Evolutionary conservation across 92 coral and sea anemone genomes (phyloP).

Genomic region (Nematostella vectensis): DNA sequence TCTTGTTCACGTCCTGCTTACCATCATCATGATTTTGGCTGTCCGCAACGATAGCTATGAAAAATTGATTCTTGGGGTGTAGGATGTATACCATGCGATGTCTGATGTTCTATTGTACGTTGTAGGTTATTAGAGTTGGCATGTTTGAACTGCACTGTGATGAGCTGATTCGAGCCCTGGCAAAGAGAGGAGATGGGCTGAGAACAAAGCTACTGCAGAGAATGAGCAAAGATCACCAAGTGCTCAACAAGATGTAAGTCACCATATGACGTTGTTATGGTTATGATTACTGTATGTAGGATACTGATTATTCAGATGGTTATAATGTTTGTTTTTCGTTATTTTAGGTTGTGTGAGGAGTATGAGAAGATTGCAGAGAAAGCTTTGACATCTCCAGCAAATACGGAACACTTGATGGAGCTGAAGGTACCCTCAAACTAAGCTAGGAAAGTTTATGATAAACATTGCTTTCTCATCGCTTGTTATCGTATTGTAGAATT

Average conservation of each 20-base stretch:
- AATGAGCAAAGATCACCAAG: conserved; percentile 97
- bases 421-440: conserved; percentile 47
- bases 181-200: conserved; percentile 85
- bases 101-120: no score
- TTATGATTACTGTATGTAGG: background rate
- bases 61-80: no score
- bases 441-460: background rate
- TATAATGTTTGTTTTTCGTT: no score
- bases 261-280: no score
- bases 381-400: conserved; percentile 99
- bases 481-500: no score
- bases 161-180: conserved; percentile 89
- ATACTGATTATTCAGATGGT: background rate
- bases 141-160: conserved; percentile 99
- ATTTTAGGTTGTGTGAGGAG: conserved; percentile 93
- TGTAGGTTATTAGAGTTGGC: conserved; percentile 85
- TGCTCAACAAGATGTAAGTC: conserved; percentile 75
- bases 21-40: no score
- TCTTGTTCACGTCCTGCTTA: no score
- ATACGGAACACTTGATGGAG: conserved; percentile 98
- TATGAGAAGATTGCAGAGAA: conserved; percentile 98
- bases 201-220: conserved; percentile 85
- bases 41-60: no score
- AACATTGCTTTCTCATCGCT: no score
- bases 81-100: no score